Conservation (phyloP, 1,140 invertebrate genomes). For the Drosophila serrata region DNA sequence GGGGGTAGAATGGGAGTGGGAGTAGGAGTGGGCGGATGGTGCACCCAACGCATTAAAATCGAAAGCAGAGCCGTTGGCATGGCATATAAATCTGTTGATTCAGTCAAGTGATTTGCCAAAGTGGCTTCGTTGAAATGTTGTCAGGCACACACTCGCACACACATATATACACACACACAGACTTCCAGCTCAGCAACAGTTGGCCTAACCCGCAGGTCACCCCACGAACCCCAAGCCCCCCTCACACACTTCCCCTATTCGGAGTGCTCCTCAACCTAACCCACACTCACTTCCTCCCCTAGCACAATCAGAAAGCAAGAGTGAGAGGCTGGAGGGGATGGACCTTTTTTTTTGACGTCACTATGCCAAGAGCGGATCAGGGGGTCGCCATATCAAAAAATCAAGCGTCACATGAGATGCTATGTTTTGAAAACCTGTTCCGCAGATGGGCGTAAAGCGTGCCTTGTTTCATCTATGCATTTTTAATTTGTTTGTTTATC, state of each 20-base stretch:
- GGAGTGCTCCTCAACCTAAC: conserved; percentile 16
- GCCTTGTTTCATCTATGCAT: conserved; percentile 42
- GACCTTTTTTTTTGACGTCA: conserved; percentile 65
- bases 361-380: conserved; percentile 41
- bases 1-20: conserved; percentile 1
- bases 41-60: conserved; percentile 45
- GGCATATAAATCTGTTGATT: conserved; percentile 80
- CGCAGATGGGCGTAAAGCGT: conserved; percentile 29
- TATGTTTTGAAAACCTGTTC: conserved; percentile 42
- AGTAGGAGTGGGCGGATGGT: not conserved
- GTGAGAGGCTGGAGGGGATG: conserved; percentile 25
- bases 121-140: conserved; percentile 84
- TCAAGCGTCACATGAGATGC: conserved; percentile 5
- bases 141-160: conserved; percentile 67
- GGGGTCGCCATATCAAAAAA: conserved; percentile 4
- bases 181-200: conserved; percentile 66
- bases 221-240: conserved; percentile 1
- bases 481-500: conserved; percentile 29
- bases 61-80: conserved; percentile 62
- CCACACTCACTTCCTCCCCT: conserved; percentile 19
- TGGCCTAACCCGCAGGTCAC: conserved; percentile 37
- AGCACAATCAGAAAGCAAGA: conserved; percentile 13
- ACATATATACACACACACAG: too few species aligned
- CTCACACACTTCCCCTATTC: not conserved
- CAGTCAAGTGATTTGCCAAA: conserved; percentile 83